phyloP scores from a whole-genome alignment of 1,140 invertebrate species.

The Sipha flava region DNA sequence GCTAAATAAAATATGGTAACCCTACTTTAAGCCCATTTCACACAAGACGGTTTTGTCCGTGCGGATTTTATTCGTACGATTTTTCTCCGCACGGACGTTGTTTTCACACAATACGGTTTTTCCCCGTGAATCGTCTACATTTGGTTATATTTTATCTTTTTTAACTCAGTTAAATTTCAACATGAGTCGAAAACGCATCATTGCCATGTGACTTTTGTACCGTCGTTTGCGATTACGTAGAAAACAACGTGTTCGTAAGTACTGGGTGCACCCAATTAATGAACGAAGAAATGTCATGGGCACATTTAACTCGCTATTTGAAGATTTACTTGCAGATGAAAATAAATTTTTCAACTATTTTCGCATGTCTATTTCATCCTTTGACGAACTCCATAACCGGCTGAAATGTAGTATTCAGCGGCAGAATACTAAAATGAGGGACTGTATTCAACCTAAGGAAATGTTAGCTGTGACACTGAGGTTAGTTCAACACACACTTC shows the following conservation, averaged over 20 bases:
- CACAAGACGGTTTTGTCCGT: background rate
- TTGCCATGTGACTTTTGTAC: background rate
- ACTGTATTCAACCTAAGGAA: no score
- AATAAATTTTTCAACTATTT: no score
- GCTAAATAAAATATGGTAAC: no score
- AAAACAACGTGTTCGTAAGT: background rate
- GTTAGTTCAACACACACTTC: no score
- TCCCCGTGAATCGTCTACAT: background rate
- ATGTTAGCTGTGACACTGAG: no score
- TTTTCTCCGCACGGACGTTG: background rate
- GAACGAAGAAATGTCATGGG: background rate
- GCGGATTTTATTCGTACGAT: background rate
- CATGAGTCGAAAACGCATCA: constrained; percentile 1
- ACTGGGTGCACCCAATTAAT: constrained; percentile 7
- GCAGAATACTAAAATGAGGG: no score
- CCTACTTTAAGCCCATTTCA: no score
- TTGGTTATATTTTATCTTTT: background rate
- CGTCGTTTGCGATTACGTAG: constrained; percentile 2
- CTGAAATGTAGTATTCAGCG: no score
- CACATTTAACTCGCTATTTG: background rate
- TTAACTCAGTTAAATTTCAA: background rate
- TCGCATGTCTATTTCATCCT: no score
- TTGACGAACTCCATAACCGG: no score
- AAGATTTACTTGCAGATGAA: no score
- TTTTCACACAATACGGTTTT: constrained; percentile 3